Evolutionary conservation across 2,113 vertebrate genomes (phyloP), one percentile per base, ranked within the genome.

Genomic region (Pandion haliaetus): DNA sequence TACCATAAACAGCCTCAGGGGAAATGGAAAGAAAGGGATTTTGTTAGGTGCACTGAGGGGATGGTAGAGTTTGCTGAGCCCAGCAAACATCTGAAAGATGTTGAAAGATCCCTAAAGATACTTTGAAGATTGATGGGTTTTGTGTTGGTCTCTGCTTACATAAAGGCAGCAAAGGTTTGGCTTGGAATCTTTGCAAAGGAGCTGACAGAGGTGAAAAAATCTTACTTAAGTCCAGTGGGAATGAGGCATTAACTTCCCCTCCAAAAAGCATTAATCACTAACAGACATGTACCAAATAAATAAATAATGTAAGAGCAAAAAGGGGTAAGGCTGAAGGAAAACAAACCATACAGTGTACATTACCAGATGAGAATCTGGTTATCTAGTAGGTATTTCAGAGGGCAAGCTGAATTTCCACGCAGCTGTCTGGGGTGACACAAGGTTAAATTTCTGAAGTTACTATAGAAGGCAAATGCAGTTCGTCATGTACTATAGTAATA

Each of bases 121-220:
- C 61, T 74, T 55, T 28, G 34, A 87, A 47, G 55, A 61, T 36
- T 82, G 42, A 5, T 93, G 70, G 32, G 28, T 17, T 85, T 90
- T 84, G 63, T 55, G 44, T 6, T 84, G 38, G 61, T 72, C 55
- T 85, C 59, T 86, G 61, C 66, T 91, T 86, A 82, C 31, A 63
- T 15, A 65, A 88, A 86, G 5, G 5, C 55, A 78, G 28, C 1
- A 3, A 93, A 80, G 44, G 45, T 61, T 82, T 91, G 82, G 59
- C 63, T 88, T 63, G 21, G 50, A 90, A 84, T 74, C 69, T 96
- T 65, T 84, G 84, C 55, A 91, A 92, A 92, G 72, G 20, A 82
- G 76, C 57, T 95, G 93, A 96, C 59, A 86, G 65, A 94, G 40
- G 57, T 95, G 92, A 86, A 90, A 93, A 95, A 71, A 73, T 63